These are phyloP conservation scores for Drosophila leontia DNA, from an alignment of 1,140 invertebrate species.

Conservation along the genomic window DNA sequence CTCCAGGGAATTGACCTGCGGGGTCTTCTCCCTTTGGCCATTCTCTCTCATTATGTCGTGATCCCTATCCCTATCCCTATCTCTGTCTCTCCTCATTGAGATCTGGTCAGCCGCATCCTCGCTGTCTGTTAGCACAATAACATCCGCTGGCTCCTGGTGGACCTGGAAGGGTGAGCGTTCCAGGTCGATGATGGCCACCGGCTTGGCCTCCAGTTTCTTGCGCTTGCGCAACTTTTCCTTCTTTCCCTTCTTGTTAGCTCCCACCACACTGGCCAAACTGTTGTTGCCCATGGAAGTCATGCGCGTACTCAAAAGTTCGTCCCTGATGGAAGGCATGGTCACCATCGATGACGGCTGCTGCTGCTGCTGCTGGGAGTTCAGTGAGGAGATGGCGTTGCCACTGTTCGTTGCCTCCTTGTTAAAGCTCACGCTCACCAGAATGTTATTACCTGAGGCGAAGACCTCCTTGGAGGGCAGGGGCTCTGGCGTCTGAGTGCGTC, in stretches of 20 bases:
- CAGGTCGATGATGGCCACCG: constrained; percentile 93
- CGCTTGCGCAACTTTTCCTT: constrained; percentile 69
- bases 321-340: constrained; percentile 68
- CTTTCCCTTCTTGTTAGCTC: constrained; percentile 47
- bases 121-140: constrained; percentile 93
- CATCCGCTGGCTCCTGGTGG: constrained; percentile 91
- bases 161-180: constrained; percentile 93
- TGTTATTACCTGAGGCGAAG: constrained; percentile 95
- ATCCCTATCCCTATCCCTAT: constrained; percentile 40
- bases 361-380: constrained; percentile 39
- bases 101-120: constrained; percentile 87
- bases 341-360: constrained; percentile 68
- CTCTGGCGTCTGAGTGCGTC: constrained; percentile 86
- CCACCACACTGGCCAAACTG: constrained; percentile 5
- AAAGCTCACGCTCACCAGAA: constrained; percentile 95
- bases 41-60: constrained; percentile 54
- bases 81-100: constrained; percentile 20
- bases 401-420: constrained; percentile 87
- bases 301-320: constrained; percentile 67
- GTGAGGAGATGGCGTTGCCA: constrained; percentile 59
- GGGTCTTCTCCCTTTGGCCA: constrained; percentile 72
- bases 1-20: constrained; percentile 58
- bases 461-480: constrained; percentile 92
- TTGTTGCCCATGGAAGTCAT: constrained; percentile 55
- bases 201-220: constrained; percentile 86